Conservation (phyloP, 2,888 invertebrate species). For the Andrena praecox region DNA sequence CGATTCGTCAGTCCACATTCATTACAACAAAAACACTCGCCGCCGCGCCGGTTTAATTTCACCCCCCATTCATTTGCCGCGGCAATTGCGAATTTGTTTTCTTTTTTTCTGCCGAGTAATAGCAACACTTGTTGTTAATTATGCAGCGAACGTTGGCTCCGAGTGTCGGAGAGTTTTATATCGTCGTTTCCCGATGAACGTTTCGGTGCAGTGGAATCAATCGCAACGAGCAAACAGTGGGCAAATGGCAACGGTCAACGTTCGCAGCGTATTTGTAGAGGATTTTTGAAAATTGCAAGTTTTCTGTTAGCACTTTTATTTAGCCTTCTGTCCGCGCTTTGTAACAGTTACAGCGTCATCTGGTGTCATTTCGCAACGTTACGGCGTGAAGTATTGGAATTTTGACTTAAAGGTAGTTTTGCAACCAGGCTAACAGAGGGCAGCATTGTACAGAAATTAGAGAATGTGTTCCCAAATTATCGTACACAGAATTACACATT, state of each 20-base stretch:
- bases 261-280: neutral
- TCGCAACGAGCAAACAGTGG: neutral
- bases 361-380: too few relatives aligned
- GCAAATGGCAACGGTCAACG: slow-evolving; percentile 9
- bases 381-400: too few relatives aligned
- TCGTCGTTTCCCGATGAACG: neutral
- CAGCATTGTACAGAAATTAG: too few relatives aligned
- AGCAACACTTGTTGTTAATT: slow-evolving; percentile 24
- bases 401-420: too few relatives aligned
- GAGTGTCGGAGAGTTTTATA: neutral
- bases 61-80: slow-evolving; percentile 19
- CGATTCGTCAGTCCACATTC: slow-evolving; percentile 54
- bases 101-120: slow-evolving; percentile 17
- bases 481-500: too few relatives aligned
- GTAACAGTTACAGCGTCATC: too few relatives aligned
- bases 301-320: slow-evolving; percentile 26
- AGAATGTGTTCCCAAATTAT: too few relatives aligned
- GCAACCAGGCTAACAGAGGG: too few relatives aligned
- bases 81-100: slow-evolving; percentile 31
- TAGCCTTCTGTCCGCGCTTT: too few relatives aligned
- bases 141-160: slow-evolving; percentile 12
- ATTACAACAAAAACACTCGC: slow-evolving; percentile 39
- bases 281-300: slow-evolving; percentile 23
- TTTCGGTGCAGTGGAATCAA: slow-evolving; percentile 5
- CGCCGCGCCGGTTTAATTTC: slow-evolving; percentile 10